Evolutionary conservation across 2,113 vertebrate genomes (phyloP), one percentile per base, ranked within the genome.

Genomic region (Platysteira castanea): DNA sequence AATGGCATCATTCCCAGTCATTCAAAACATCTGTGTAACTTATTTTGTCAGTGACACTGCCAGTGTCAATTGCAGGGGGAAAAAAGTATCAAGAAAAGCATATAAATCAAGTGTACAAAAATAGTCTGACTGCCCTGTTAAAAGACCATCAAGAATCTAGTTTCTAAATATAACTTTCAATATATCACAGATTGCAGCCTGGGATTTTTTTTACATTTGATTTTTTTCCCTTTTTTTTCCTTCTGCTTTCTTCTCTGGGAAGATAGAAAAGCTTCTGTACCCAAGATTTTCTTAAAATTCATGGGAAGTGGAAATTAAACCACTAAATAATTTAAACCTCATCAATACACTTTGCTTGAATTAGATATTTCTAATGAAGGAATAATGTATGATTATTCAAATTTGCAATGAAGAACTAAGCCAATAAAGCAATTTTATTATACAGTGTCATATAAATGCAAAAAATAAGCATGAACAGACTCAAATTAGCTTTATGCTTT

Each of bases 261-360:
- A 92, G 49, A 80, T 6, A 61, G 20, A 90, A 78, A 91, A 61
- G 42, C 60, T 81, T 77, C n/a, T 6, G 2, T 33, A 80, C 24
- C 41, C 59, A 46, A 94, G 21, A 70, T 24, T 59, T 71, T 68
- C 78, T 53, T 8, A 33, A 68, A 69, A 50, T 24, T 76, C 80
- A n/a, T 50, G 67, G 77, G 60, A 63, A 60, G 19, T 17, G 37
- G 24, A 39, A 95, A 94, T 65, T 69, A 94, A 94, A 59, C 52
- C 41, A 87, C 42, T 77, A 52, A 87, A 75, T 68, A 95, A 92
- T 91, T 93, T 76, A 94, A 92, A 56, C 39, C 59, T 77, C 57
- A 86, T 90, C 81, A 96, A 88, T 46, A 49, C 27, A 7, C n/a
- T 28, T 47, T 80, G 37, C 60, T 85, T 85, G 81, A 87, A 93